Evolutionary conservation across 2,113 vertebrate genomes (phyloP), one percentile per base, ranked within the genome.

Genomic region (Triplophysa dalaica): DNA sequence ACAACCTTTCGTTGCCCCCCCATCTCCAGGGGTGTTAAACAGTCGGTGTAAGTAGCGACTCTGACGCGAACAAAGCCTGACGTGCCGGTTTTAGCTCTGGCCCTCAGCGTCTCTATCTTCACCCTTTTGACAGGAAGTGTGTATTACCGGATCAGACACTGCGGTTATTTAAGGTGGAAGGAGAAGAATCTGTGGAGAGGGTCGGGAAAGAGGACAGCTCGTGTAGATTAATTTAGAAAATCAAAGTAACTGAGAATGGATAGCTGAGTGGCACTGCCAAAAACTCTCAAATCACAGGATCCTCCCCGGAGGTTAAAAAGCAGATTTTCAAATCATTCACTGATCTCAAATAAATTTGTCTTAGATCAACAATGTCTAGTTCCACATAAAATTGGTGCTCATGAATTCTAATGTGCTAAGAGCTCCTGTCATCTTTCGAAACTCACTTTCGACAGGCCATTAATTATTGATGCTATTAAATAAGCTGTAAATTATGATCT

Each of bases 181-280:
- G 69, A 22, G 26, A 62, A 63, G 60, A 75, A 26, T 63, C 58
- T 43, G 26, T 65, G 29, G 48, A 3, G 68, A 66, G 60, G 60
- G 24, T 9, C 43, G 17, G 38, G 38, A 48, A 65, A 70, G 48
- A 84, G 76, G 43, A 43, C 56, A 24, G 75, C 74, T 69, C 75
- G 48, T 80, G 82, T 77, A 65, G 77, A 56, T 82, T 84, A 77
- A 86, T 77, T 82, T 79, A 60, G 26, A 33, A 67, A 82, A 84
- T 84, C 80, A 86, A 84, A 84, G 82, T 56, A 75, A 61, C 81
- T 63, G 73, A 68, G 63, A 68, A 82, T 12, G 52, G 74, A 64
- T 64, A 81, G 64, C 60, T 69, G 60, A 61, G 63, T 72, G 67
- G 67, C 68, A 69, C 63, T 78, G 64, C 45, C 64, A 70, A 75